Base-by-base conservation (phyloP, 2,113 vertebrate genomes). In the Dendropsophus ebraccatus region DNA sequence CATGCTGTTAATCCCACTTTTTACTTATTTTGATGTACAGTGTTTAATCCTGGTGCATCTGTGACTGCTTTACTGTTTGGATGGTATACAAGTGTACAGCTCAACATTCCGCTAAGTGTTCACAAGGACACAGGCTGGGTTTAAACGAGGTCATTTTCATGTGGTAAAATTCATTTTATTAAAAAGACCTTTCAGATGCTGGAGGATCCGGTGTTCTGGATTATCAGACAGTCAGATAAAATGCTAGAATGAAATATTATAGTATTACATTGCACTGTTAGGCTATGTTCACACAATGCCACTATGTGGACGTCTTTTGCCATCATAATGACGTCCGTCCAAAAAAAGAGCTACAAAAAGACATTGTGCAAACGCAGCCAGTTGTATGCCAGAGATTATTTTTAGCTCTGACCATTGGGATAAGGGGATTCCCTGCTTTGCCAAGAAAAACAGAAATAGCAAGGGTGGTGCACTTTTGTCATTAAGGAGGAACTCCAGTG, bases 1-100 rank as follows among this genome's bases (percentile, higher is more conserved):
- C 77, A 80, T 80, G 77, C 23, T 80, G 77, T 23, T 80, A 45
- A 80, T 80, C 77, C 52, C 56, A 45, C 54, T 62, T 37, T 62
- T n/a, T 80, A 45, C 77, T 60, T 45, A 60, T 41, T 45, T 41
- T 62, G 32, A n/a, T 80, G 77, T 80, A 19, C 32, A 80, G 21
- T 62, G 54, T 45, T 35, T 69, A 69, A 69, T 58, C 35, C 77
- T 58, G 1, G 1, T 23, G 58, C 77, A 80, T 56, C 54, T 80
- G 77, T 60, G 37, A 8, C 37, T 41, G 35, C 16, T 37, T 79
- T 80, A 80, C 54, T 80, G 77, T 60, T 80, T 80, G 49, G 56
- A 80, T 45, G 50, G 35, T 41, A 41, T 80, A 69, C 65, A 69
- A 69, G 35, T 69, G 17, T 69, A 45, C 23, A 28, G 77, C 19